Conservation (phyloP, 2,113 vertebrate species). For the Rhizomys pruinosus region DNA sequence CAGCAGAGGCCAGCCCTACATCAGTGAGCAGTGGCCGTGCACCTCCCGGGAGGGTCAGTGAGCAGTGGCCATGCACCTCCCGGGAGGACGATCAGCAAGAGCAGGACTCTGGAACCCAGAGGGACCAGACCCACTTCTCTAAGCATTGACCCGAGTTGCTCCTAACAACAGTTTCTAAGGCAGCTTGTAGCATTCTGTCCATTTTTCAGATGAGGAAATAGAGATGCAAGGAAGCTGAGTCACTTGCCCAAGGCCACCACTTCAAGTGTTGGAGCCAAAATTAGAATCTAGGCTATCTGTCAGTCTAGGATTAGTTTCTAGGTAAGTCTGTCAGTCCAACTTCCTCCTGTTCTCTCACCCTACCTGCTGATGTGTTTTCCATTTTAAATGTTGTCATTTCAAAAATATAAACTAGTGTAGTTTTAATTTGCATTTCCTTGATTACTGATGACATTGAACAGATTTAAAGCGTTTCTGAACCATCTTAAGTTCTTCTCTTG, state of each 20-base stretch:
- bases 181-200: neutral
- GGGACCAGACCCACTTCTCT: neutral
- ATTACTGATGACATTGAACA: too few relatives aligned
- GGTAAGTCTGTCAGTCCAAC: neutral
- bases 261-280: neutral
- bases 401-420: neutral
- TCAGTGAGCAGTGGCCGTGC: neutral
- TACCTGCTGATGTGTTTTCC: neutral
- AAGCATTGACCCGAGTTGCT: neutral
- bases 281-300: neutral
- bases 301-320: neutral
- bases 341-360: neutral
- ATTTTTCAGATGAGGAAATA: neutral
- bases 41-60: neutral
- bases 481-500: too few relatives aligned
- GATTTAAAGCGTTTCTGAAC: too few relatives aligned
- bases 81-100: neutral
- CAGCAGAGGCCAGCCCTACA: neutral
- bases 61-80: neutral
- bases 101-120: neutral
- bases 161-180: neutral
- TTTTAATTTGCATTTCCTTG: too few relatives aligned
- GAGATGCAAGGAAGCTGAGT: neutral
- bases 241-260: neutral
- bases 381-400: slow-evolving; percentile 48